Evolutionary conservation across 1,140 invertebrate species (phyloP).

Genomic region (Nebria ingens): DNA sequence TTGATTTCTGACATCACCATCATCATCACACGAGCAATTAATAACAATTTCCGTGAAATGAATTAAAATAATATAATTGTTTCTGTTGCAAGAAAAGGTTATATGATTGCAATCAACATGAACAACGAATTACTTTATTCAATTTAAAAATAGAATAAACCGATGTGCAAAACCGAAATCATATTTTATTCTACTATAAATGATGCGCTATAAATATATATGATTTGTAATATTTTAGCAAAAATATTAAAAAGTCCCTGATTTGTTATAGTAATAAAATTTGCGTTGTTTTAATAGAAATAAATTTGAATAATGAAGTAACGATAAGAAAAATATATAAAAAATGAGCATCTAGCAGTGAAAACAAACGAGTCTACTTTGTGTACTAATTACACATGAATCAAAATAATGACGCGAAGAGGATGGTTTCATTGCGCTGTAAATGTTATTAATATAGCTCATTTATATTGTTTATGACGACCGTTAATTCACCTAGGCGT

Average conservation of each 20-base stretch:
- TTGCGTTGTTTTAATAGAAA: too few relatives aligned
- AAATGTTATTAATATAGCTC: constrained; percentile 7
- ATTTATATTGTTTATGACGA: constrained; percentile 2
- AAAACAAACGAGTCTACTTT: neutral
- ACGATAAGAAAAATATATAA: neutral
- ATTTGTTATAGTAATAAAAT: too few relatives aligned
- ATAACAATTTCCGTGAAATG: neutral
- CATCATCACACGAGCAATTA: neutral
- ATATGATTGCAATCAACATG: neutral
- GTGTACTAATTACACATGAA: constrained; percentile 4
- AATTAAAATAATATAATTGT: constrained; percentile 6
- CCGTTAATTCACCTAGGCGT: constrained; percentile 2
- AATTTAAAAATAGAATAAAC: too few relatives aligned
- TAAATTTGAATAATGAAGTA: neutral
- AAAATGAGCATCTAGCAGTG: neutral
- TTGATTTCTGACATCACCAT: neutral
- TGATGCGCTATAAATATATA: too few relatives aligned
- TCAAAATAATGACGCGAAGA: neutral
- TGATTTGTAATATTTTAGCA: too few relatives aligned
- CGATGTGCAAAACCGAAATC: too few relatives aligned
- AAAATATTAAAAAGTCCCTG: too few relatives aligned
- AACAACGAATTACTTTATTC: too few relatives aligned
- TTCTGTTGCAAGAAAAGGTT: neutral
- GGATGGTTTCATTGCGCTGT: constrained; percentile 1
- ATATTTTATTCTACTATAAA: too few relatives aligned